A percentile compares a stretch with the other conserved stretches of the same genome.
phyloP scores from a whole-genome alignment of 2,797 vertebrate species.

The Eupleurogrammus muticus region DNA sequence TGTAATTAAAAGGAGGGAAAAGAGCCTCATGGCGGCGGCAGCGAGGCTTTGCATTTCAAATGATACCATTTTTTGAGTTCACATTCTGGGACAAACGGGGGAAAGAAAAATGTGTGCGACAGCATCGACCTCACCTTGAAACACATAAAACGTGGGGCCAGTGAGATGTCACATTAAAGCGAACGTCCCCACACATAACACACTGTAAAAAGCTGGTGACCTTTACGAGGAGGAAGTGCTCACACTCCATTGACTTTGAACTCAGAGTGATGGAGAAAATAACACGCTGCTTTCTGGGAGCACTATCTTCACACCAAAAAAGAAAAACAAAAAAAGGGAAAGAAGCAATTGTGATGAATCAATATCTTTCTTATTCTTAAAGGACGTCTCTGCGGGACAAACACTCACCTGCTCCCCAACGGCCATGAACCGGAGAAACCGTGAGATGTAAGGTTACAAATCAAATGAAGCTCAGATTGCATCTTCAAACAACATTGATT shows the following conservation, averaged over 20 bases:
- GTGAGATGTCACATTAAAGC: slow-evolving; percentile 47
- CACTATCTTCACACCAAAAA: slow-evolving; percentile 8
- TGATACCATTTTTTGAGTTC: slow-evolving; percentile 37
- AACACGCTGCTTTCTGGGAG: slow-evolving; percentile 39
- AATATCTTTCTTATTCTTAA: slow-evolving; percentile 52
- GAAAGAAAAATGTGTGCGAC: slow-evolving; percentile 7
- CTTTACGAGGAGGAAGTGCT: slow-evolving; percentile 55
- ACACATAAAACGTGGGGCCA: slow-evolving; percentile 41
- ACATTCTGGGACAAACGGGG: slow-evolving; percentile 19
- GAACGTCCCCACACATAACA: slow-evolving; percentile 38
- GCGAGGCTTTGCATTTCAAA: slow-evolving; percentile 55
- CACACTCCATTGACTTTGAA: slow-evolving; percentile 48
- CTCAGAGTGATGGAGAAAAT: slow-evolving; percentile 54
- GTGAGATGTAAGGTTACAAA: slow-evolving; percentile 66
- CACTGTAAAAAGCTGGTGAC: slow-evolving; percentile 55
- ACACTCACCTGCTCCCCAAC: slow-evolving; percentile 37
- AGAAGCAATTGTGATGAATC: slow-evolving; percentile 47
- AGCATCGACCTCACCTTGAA: slow-evolving; percentile 45
- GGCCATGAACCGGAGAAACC: slow-evolving; percentile 38
- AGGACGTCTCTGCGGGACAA: slow-evolving; percentile 46
- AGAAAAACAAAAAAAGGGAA: slow-evolving; percentile 8
- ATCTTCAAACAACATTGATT: slow-evolving; percentile 81
- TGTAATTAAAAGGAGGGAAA: slow-evolving; percentile 67
- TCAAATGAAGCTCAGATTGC: slow-evolving; percentile 78
- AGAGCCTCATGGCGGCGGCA: slow-evolving; percentile 14